These are phyloP conservation scores for Tragelaphus imberbis DNA, from an alignment of 2,113 vertebrate genomes.

Conservation along the genomic window DNA sequence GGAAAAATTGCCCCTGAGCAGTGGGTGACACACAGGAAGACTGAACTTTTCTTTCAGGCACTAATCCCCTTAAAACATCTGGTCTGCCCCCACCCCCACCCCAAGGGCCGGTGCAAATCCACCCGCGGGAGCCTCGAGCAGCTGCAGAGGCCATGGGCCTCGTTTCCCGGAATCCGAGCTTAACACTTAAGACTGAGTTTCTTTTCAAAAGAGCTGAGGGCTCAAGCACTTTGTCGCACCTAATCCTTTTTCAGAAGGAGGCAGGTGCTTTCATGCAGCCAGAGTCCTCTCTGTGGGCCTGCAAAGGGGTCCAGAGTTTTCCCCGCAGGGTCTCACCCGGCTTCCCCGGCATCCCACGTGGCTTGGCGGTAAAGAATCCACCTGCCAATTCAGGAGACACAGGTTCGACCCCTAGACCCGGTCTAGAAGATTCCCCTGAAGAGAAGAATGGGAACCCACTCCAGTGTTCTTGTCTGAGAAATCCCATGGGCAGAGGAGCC, in stretches of 20 bases:
- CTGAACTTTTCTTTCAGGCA: slow-evolving; percentile 12
- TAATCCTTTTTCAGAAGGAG: slow-evolving; percentile 55
- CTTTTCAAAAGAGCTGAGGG: slow-evolving; percentile 47
- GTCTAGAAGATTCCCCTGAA: background rate
- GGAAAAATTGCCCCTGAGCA: background rate
- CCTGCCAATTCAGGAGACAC: background rate
- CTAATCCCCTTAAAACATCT: slow-evolving; percentile 45
- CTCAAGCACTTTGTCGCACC: slow-evolving; percentile 23
- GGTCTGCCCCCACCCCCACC: background rate
- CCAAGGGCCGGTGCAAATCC: background rate
- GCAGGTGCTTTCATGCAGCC: slow-evolving; percentile 9
- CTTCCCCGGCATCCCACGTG: fast-evolving
- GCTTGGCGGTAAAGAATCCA: background rate
- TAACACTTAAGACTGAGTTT: slow-evolving; percentile 32
- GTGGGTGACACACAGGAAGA: background rate
- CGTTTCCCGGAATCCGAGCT: slow-evolving; percentile 25
- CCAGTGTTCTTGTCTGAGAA: background rate
- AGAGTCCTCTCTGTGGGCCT: background rate
- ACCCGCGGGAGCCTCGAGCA: background rate
- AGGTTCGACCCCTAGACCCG: background rate
- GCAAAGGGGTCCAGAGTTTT: background rate
- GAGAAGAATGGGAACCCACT: background rate
- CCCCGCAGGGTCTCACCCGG: fast-evolving
- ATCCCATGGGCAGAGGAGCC: background rate
- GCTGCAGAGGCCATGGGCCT: background rate